Evolutionary conservation across 2,888 invertebrate genomes (phyloP), one percentile per base, ranked within the genome.

Genomic region (Cosmia pyralina): DNA sequence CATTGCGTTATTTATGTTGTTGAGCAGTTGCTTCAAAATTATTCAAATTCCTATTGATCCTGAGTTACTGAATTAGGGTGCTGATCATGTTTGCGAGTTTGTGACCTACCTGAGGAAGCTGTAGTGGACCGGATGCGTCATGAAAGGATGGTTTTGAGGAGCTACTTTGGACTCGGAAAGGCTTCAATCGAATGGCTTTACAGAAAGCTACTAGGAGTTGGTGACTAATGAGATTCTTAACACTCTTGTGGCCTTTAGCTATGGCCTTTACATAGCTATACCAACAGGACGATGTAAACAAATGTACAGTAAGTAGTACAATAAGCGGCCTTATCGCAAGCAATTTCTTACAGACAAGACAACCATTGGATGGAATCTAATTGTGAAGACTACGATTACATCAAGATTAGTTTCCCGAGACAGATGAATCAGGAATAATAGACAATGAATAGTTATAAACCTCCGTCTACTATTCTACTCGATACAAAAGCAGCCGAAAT

Each of bases 11-110:
- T n/a, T n/a, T n/a, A n/a, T n/a, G n/a, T n/a, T n/a, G n/a, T n/a
- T n/a, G n/a, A n/a, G n/a, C n/a, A n/a, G n/a, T n/a, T n/a, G n/a
- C n/a, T n/a, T n/a, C n/a, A n/a, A n/a, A n/a, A n/a, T n/a, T n/a
- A n/a, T n/a, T n/a, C n/a, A n/a, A n/a, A n/a, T n/a, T n/a, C n/a
- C n/a, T n/a, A n/a, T n/a, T n/a, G n/a, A n/a, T n/a, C n/a, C n/a
- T n/a, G n/a, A n/a, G n/a, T n/a, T n/a, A n/a, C n/a, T n/a, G n/a
- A n/a, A n/a, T n/a, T n/a, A n/a, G n/a, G n/a, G n/a, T n/a, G n/a
- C n/a, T n/a, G n/a, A n/a, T n/a, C 69, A 79, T 53, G 46, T 46
- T n/a, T 62, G 38, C 34, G 22, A 50, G 7, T 44, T 50, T 65
- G 52, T 38, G 28, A 28, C 34, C 28, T 57, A 34, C 34, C 15